Base-by-base conservation (phyloP, 2,888 invertebrate genomes). In the Melanophora roralis region DNA sequence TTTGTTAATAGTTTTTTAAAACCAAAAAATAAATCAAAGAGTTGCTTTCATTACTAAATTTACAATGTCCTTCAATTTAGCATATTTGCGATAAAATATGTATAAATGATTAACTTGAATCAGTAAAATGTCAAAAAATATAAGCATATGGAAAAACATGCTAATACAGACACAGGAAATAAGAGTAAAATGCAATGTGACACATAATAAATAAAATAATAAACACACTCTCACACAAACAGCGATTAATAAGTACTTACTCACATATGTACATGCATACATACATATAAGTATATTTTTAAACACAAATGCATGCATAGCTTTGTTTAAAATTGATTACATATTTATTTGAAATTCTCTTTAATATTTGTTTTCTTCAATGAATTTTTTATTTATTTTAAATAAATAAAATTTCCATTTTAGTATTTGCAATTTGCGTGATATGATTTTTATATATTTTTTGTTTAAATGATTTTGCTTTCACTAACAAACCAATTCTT, bases 361-460 rank as follows among this genome's bases (percentile, higher is more conserved):
- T 1, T 43, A 14, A 21, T 49, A 21, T 9, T 64, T 69, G n/a
- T n/a, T 53, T 32, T 74, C 14, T 2, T n/a, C 4, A 16, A 8
- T n/a, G 23, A 6, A 14, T 27, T 53, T n/a, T 27, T 23, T 21
- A 34, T 34, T 40, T 34, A 72, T 60, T 72, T 81, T 74, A 81
- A 83, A 84, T 84, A 84, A 84, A 82, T 83, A 80, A 79, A 83
- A 83, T 83, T 83, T n/a, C n/a, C n/a, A 82, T 83, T 82, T 83
- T 67, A 62, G 67, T 45, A 69, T 62, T 69, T 62, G 57, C 67
- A 62, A 53, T 72, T 74, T 60, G 71, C 40, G 43, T 51, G 23
- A 47, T 14, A n/a, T n/a, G n/a, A n/a, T n/a, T n/a, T n/a, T n/a
- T n/a, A n/a, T n/a, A n/a, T n/a, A n/a, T n/a, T n/a, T 59, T 38